These are phyloP conservation scores for Melikaiella ostensackeni DNA, from an alignment of 2,888 invertebrate species.

Conservation along the genomic window DNA sequence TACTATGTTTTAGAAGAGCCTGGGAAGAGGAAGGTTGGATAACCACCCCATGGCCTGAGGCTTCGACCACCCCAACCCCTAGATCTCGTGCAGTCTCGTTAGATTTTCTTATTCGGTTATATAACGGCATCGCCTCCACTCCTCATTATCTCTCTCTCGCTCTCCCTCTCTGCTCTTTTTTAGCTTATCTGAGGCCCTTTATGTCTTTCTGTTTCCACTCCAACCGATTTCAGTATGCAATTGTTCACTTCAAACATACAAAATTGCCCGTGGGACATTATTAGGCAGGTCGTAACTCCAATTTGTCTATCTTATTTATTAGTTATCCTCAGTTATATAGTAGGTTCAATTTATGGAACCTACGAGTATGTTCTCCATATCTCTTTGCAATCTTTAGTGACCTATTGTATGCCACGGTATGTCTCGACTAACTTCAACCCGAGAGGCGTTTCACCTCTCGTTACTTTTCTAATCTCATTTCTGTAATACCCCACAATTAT, in stretches of 20 bases:
- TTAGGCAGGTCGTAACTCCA: neutral
- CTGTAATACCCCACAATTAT: too few relatives aligned
- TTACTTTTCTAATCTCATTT: too few relatives aligned
- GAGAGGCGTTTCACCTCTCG: too few relatives aligned
- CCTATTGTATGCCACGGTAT: too few relatives aligned
- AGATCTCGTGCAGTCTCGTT: conserved; percentile 56
- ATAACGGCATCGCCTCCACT: conserved; percentile 52
- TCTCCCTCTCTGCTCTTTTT: neutral
- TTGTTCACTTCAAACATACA: conserved; percentile 27
- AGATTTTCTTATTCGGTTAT: conserved; percentile 61
- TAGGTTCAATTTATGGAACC: too few relatives aligned
- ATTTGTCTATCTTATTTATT: conserved; percentile 13
- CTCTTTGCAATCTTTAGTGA: too few relatives aligned
- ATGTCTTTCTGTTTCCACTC: conserved; percentile 8
- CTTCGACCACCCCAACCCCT: conserved; percentile 44
- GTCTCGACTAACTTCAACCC: too few relatives aligned
- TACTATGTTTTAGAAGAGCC: conserved; percentile 61
- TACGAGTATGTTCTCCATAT: too few relatives aligned
- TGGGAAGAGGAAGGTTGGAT: conserved; percentile 52
- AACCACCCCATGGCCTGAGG: conserved; percentile 56
- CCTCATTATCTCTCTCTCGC: conserved; percentile 18
- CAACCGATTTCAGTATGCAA: neutral
- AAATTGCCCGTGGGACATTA: neutral
- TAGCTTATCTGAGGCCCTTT: conserved; percentile 22
- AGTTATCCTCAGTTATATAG: too few relatives aligned